Evolutionary conservation across 1,140 invertebrate species (phyloP), one percentile per base, ranked within the genome.

Genomic region (Bemisia tabaci): DNA sequence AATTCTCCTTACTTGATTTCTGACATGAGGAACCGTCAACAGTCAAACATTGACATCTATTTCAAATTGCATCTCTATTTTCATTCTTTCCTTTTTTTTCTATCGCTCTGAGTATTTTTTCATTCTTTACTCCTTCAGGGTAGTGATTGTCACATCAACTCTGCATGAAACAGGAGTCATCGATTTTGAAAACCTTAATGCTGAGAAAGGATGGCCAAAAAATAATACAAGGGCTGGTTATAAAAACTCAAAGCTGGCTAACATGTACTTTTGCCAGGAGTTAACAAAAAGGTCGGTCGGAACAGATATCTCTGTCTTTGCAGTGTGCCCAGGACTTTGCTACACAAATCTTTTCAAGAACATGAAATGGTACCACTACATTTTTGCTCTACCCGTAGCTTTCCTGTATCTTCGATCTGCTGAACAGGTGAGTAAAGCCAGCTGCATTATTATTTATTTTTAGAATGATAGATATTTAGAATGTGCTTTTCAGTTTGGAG

Each of bases 271-370:
- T 75, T 82, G 79, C 0, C 77, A 77, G 60, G 83, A 87, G 65
- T 74, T 92, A 63, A 79, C 87, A 0, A 81, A 79, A 60, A 79
- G 80, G 21, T 33, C 67, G 1, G 62, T 64, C 2, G 66, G 60
- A 24, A 78, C 76, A 27, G 84, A 83, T 48, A 80, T 93, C 12
- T 84, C 83, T 69, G 86, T 90, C 2, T 88, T 90, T 73, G 82
- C 84, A 48, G 82, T 89, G 62, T 92, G 91, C 73, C 93, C 92
- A 23, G 92, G 93, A 26, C 90, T 92, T 74, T 88, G 88, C 23
- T 89, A 88, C 66, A 93, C 92, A 0, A 84, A 85, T 65, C 77
- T 89, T 68, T 88, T 84, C 71, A 85, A 91, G 72, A 76, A 90
- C 71, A 81, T 85, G 2, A 83, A 79, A 72, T 89, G 86, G 83